phyloP scores from a whole-genome alignment of 2,797 vertebrate genomes.

The Sebastolobus alascanus region DNA sequence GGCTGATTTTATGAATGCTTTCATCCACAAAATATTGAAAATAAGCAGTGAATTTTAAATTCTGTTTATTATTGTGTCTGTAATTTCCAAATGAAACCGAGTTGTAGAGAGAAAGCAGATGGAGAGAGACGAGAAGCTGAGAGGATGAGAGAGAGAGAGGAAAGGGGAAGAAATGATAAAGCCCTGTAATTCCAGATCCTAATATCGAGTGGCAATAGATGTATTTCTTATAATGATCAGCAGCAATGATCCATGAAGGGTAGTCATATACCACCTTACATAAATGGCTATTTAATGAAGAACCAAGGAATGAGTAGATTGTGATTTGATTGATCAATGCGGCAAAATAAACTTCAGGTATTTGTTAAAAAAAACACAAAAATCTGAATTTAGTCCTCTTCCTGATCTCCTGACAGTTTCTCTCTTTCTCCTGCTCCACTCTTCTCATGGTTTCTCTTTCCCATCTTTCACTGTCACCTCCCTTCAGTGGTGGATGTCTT shows the following conservation, averaged over 20 bases:
- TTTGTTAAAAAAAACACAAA: not conserved
- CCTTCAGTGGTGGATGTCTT: conserved; percentile 30
- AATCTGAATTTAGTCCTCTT: not conserved
- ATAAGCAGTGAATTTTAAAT: conserved; percentile 34
- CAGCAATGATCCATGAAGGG: conserved; percentile 28
- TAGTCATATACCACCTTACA: not conserved
- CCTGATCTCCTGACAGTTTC: not conserved
- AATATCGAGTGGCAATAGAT: conserved; percentile 22
- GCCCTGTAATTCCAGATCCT: not conserved
- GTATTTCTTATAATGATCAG: conserved; percentile 37
- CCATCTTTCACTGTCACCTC: conserved; percentile 49
- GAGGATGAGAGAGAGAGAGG: not conserved
- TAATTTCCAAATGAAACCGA: conserved; percentile 26
- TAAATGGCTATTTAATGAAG: conserved; percentile 23
- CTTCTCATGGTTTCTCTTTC: not conserved
- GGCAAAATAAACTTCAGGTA: not conserved
- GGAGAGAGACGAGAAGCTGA: conserved; percentile 7
- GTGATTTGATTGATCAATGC: conserved; percentile 18
- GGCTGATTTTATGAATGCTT: conserved; percentile 55
- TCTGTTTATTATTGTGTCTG: conserved; percentile 33
- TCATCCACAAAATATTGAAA: conserved; percentile 54
- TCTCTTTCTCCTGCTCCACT: conserved; percentile 1
- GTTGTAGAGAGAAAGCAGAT: conserved; percentile 31
- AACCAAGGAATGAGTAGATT: not conserved
- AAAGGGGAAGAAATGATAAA: conserved; percentile 3